Conservation (phyloP, 2,797 vertebrate species). For the Pogonophryne albipinna region DNA sequence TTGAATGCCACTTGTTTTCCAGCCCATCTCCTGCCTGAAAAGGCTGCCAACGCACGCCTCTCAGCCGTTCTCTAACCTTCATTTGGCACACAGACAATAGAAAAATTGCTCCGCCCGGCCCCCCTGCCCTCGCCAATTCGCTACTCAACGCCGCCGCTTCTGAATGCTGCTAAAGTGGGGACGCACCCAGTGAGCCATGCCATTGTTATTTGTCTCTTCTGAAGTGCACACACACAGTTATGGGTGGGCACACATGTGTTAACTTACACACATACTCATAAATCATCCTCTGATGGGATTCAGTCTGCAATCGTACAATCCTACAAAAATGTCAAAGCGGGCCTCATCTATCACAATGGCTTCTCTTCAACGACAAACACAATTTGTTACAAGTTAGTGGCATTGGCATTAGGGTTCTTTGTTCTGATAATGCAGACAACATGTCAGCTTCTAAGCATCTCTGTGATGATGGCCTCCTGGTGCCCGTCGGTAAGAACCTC, state of each 20-base stretch:
- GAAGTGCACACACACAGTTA: slow-evolving; percentile 48
- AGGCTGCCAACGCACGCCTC: slow-evolving; percentile 70
- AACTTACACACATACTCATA: slow-evolving; percentile 47
- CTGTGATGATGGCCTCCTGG: slow-evolving; percentile 40
- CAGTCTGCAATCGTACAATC: slow-evolving; percentile 49
- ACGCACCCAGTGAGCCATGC: slow-evolving; percentile 65
- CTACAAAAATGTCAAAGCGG: slow-evolving; percentile 59
- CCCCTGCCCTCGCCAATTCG: slow-evolving; percentile 60
- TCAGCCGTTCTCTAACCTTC: slow-evolving; percentile 74
- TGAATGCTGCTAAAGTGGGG: slow-evolving; percentile 59
- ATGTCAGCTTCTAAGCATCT: slow-evolving; percentile 40
- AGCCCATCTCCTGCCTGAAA: slow-evolving; percentile 73
- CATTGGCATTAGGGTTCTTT: slow-evolving; percentile 7
- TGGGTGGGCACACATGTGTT: slow-evolving; percentile 40
- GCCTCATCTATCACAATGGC: slow-evolving; percentile 54
- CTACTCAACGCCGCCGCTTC: slow-evolving; percentile 60
- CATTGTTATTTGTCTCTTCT: slow-evolving; percentile 70
- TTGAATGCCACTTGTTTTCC: slow-evolving; percentile 78
- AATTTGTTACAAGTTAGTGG: slow-evolving; percentile 48
- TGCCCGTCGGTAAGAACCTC: slow-evolving; percentile 47
- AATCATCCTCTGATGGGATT: slow-evolving; percentile 53
- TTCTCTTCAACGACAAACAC: slow-evolving; percentile 33
- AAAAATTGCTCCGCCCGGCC: slow-evolving; percentile 65
- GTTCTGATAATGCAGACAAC: slow-evolving; percentile 38
- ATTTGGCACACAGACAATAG: slow-evolving; percentile 78